Evolutionary conservation across 1,140 invertebrate genomes (phyloP).

Genomic region (Zaprionus ghesquierei): DNA sequence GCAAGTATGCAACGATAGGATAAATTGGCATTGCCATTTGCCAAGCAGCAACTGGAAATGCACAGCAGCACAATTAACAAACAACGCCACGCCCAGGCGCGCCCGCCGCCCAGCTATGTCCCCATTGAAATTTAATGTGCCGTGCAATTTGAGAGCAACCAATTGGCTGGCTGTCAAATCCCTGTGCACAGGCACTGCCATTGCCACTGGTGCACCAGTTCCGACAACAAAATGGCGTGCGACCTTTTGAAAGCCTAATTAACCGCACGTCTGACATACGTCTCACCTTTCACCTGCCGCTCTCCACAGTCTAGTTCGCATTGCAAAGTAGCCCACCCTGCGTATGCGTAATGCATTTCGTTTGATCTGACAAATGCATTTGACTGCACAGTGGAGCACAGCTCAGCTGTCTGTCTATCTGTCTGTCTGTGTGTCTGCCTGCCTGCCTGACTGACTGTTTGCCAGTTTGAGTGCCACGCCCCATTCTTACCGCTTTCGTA

Average conservation of each 20-base stretch:
- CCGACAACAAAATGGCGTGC: constrained; percentile 64
- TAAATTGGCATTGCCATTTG: constrained; percentile 8
- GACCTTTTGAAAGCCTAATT: constrained; percentile 52
- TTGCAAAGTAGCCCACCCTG: constrained; percentile 9
- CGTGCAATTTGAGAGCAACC: constrained; percentile 47
- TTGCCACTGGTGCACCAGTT: constrained; percentile 4
- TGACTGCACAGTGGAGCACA: constrained; percentile 24
- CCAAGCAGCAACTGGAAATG: constrained; percentile 5
- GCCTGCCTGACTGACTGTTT: neutral
- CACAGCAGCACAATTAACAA: constrained; percentile 10
- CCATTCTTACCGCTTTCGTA: neutral
- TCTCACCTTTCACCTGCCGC: constrained; percentile 11
- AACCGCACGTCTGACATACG: constrained; percentile 32
- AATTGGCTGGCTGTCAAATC: constrained; percentile 63
- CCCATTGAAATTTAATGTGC: constrained; percentile 61
- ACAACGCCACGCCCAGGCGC: neutral
- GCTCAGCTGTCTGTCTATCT: constrained; percentile 16
- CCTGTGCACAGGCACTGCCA: constrained; percentile 29
- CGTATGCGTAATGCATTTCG: constrained; percentile 60
- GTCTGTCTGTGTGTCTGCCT: too few species aligned
- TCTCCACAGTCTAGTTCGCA: neutral
- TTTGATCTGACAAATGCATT: constrained; percentile 49
- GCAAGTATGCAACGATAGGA: constrained; percentile 40
- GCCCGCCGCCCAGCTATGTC: neutral
- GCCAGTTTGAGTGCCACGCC: neutral